Percentiles rank a stretch among this genome's conserved stretches.
Conservation (phyloP, 2,888 invertebrate genomes). For the Odontomyia ornata region DNA sequence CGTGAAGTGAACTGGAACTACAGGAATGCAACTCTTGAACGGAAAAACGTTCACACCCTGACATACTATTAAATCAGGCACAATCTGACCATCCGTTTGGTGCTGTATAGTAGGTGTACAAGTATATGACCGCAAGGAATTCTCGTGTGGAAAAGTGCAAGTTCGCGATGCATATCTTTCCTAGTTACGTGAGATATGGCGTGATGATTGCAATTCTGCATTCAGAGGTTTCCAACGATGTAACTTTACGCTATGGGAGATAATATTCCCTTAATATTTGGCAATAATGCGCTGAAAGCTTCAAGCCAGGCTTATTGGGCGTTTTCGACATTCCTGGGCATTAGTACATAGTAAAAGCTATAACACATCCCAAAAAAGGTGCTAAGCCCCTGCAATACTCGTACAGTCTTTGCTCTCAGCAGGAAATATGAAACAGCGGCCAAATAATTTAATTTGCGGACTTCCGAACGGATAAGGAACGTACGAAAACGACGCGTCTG, state of each 20-base stretch:
- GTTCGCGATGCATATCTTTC: neutral
- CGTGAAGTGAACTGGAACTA: neutral
- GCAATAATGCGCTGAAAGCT: too few species aligned
- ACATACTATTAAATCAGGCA: conserved; percentile 16
- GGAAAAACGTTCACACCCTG: conserved; percentile 27
- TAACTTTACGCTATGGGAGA: neutral
- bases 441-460: conserved; percentile 48
- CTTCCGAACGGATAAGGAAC: conserved; percentile 45
- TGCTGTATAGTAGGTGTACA: neutral
- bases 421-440: conserved; percentile 28
- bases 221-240: neutral
- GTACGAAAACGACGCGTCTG: conserved; percentile 9
- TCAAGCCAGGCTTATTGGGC: neutral
- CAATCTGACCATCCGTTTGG: neutral
- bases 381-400: neutral
- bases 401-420: neutral
- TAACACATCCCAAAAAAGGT: neutral
- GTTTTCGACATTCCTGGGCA: too few species aligned
- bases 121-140: neutral
- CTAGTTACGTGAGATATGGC: neutral
- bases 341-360: neutral
- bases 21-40: conserved; percentile 22
- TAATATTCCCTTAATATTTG: too few species aligned
- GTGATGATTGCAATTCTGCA: neutral
- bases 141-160: conserved; percentile 1